Evolutionary conservation across 1,140 invertebrate species (phyloP).

Genomic region (Nephila pilipes): DNA sequence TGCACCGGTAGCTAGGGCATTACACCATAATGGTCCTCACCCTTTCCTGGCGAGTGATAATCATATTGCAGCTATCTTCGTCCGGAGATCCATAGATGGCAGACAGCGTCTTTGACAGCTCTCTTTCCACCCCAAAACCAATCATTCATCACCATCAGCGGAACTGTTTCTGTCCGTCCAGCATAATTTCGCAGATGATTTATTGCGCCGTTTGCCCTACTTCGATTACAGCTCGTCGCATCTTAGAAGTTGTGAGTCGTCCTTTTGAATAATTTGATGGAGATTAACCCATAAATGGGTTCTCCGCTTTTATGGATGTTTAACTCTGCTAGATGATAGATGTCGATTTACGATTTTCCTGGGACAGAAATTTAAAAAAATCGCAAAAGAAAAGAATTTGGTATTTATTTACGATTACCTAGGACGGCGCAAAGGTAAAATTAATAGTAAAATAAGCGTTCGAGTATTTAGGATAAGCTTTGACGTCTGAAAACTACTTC

Average conservation of each 20-base stretch:
- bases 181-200: conserved; percentile 46
- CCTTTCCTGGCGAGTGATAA: conserved; percentile 15
- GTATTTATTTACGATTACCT: too few species aligned
- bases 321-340: neutral
- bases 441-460: neutral
- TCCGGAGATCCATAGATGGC: neutral
- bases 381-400: too few species aligned
- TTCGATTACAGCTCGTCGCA: conserved; percentile 18
- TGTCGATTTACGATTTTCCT: neutral
- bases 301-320: conserved; percentile 29
- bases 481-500: too few species aligned
- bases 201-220: conserved; percentile 50
- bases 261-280: neutral
- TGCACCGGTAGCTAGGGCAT: conserved; percentile 5
- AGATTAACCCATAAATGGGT: conserved; percentile 34
- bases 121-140: conserved; percentile 40
- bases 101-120: conserved; percentile 48
- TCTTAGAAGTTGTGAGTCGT: neutral
- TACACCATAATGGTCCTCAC: neutral
- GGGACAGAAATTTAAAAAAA: too few species aligned
- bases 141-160: conserved; percentile 69
- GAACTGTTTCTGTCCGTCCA: conserved; percentile 48
- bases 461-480: too few species aligned
- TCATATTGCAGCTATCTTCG: conserved; percentile 55
- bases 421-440: neutral